Base-by-base conservation (phyloP, 2,888 invertebrate species). In the Slavum lentiscoides region DNA sequence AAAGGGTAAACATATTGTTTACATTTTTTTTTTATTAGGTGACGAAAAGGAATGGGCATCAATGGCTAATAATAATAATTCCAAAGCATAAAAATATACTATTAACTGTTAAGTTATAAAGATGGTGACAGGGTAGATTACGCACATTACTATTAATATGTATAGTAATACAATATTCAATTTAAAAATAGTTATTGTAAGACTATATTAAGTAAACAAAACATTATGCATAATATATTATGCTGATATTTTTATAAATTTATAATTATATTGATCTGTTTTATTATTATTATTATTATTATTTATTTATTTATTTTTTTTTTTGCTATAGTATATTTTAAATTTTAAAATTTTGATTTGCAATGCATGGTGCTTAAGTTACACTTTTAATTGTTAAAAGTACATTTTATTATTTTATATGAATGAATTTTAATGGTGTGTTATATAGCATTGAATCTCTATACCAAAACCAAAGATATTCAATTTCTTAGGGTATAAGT, bases 11-110 rank as follows among this genome's bases (percentile, higher is more conserved):
- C 70, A 55, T 72, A 55, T 39, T 70, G 70, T 80, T 80, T 80
- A 80, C 80, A 80, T 76, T 77, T 83, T 74, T 66, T 30, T 74
- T 76, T 82, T 72, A 74, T 82, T 82, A 82, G 77, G 81, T 82
- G 77, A 82, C 61, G 82, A 81, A 82, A 82, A 82, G 76, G 77
- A 82, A 77, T 74, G 82, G 82, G 75, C 82, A 82, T 76, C 82
- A 82, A 82, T 76, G 81, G 76, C 80, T 80, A 80, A 72, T 80
- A 80, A 72, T 80, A 80, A 80, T 80, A 80, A 80, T 80, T 80
- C 80, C 70, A 80, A 80, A 80, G 58, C 70, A 72, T 80, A 80
- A 72, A 70, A 80, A 53, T 72, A 43, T 72, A 70, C 39, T 80
- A 80, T 72, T 72, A 72, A 72, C 11, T n/a, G 7, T 55, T 72